Evolutionary conservation across 2,113 vertebrate species (phyloP).

Genomic region (Hyperopisus bebe): DNA sequence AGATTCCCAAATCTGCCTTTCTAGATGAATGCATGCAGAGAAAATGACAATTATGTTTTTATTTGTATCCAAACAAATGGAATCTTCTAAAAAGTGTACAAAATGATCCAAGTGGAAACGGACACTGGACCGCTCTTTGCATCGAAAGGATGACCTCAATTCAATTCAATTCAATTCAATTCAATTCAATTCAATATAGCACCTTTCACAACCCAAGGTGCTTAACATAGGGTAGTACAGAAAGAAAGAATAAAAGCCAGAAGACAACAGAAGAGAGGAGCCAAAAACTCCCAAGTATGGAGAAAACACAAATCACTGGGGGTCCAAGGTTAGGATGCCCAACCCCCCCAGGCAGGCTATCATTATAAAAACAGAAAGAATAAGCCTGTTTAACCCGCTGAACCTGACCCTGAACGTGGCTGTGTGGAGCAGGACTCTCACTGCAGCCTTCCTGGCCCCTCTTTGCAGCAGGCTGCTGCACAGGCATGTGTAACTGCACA

Average conservation of each 20-base stretch:
- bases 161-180: background rate
- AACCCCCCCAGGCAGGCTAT: background rate
- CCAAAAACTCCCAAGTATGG: background rate
- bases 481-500: background rate
- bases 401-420: background rate
- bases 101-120: background rate
- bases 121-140: background rate
- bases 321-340: background rate
- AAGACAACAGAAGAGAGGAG: background rate
- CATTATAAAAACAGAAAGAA: background rate
- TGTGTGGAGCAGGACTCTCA: background rate
- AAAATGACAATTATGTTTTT: background rate
- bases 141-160: background rate
- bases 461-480: background rate
- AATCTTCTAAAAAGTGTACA: background rate
- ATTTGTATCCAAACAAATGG: background rate
- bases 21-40: background rate
- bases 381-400: background rate
- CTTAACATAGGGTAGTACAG: background rate
- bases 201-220: background rate
- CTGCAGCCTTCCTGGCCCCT: background rate
- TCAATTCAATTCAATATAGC: background rate
- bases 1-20: background rate
- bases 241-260: background rate
- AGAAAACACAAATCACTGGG: background rate